Conservation (phyloP, 2,113 vertebrate genomes). For the Tauraco erythrolophus region DNA sequence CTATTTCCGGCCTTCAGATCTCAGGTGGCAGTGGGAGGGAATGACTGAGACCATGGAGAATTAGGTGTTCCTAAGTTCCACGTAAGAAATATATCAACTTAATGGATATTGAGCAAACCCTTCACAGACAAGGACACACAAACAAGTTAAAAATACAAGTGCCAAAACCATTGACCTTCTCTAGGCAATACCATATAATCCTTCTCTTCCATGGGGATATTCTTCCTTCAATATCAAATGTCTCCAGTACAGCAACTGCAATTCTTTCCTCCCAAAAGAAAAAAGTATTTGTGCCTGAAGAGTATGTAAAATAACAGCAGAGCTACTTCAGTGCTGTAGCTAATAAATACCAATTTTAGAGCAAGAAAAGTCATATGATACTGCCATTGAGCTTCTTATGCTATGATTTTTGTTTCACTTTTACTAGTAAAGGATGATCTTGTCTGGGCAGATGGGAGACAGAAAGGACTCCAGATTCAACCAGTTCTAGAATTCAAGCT, state of each 20-base stretch:
- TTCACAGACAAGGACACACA: neutral
- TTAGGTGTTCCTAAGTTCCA: neutral
- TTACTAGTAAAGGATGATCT: neutral
- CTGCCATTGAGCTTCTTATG: neutral
- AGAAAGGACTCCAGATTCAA: neutral
- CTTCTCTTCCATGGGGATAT: neutral
- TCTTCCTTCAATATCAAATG: neutral
- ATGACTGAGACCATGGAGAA: neutral
- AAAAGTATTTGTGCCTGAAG: neutral
- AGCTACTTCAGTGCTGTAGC: neutral
- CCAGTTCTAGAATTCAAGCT: neutral
- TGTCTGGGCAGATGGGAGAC: neutral
- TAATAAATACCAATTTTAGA: neutral
- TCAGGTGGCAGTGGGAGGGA: neutral
- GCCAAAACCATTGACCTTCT: neutral
- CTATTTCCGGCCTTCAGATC: neutral
- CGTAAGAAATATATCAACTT: neutral
- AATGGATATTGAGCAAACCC: neutral
- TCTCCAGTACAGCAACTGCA: neutral
- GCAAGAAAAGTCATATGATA: neutral
- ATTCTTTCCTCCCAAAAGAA: neutral
- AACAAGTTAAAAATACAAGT: neutral
- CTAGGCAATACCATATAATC: neutral
- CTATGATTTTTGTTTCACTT: neutral
- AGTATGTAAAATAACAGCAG: neutral